Percentiles rank a stretch among this genome's conserved stretches.
phyloP scores from a whole-genome alignment of 2,797 vertebrate species.

The Lepidocolaptes lacrymiger region DNA sequence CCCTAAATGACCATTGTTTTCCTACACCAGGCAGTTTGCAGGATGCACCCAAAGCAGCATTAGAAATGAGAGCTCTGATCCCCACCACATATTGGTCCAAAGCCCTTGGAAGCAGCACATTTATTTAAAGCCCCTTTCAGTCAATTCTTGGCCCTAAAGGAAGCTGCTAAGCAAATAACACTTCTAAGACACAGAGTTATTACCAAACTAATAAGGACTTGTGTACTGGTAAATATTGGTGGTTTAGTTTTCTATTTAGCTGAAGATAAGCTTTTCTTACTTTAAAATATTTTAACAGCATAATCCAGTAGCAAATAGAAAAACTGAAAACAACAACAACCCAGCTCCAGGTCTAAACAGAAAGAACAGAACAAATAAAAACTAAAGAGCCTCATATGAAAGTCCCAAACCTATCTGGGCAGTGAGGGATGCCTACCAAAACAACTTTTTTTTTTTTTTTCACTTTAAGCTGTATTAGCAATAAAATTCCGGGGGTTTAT shows the following conservation, averaged over 20 bases:
- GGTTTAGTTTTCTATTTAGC: neutral
- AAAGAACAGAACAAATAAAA: neutral
- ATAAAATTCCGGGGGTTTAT: neutral
- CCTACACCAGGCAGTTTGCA: neutral
- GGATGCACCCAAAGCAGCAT: neutral
- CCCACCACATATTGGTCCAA: fast-evolving
- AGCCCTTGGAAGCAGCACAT: too few species aligned
- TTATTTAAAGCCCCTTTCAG: neutral
- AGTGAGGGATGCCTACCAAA: neutral
- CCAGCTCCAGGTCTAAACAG: neutral
- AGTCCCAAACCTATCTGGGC: too few species aligned
- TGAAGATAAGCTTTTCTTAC: neutral
- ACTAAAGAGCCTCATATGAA: neutral
- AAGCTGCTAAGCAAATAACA: neutral
- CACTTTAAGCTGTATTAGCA: neutral
- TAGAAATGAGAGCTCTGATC: neutral
- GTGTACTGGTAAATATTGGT: neutral
- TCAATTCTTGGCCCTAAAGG: neutral
- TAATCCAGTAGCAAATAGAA: neutral
- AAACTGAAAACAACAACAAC: neutral
- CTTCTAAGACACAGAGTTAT: neutral
- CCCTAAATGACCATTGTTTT: neutral
- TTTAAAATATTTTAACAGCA: neutral
- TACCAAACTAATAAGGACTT: neutral
- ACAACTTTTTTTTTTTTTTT: neutral